These are phyloP conservation scores for Stenotaenia linearis DNA, from an alignment of 2,888 invertebrate species.

Conservation along the genomic window DNA sequence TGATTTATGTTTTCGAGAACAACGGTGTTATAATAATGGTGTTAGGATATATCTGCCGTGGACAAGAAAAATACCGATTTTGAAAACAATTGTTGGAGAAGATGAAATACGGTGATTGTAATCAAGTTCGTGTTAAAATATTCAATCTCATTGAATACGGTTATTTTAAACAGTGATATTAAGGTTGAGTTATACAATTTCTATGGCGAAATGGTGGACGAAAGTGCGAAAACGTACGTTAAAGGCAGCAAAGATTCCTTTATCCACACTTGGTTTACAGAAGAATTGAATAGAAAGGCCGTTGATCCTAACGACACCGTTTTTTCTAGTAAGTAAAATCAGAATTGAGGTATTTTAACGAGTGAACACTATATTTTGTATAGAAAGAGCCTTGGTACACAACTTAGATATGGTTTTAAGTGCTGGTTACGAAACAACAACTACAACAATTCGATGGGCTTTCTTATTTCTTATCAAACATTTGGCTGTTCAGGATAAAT, in stretches of 20 bases:
- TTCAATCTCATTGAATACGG: too few species aligned
- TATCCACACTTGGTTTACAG: conserved; percentile 3
- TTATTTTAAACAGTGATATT: too few species aligned
- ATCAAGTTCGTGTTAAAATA: too few species aligned
- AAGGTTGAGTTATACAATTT: background rate
- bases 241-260: background rate
- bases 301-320: background rate
- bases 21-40: conserved; percentile 6
- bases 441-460: conserved; percentile 3
- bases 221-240: background rate
- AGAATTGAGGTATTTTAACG: background rate
- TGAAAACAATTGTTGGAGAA: background rate
- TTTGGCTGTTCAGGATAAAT: conserved; percentile 27
- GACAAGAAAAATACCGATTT: conserved; percentile 19
- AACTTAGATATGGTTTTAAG: background rate
- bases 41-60: conserved; percentile 18
- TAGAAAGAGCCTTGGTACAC: background rate
- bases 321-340: background rate
- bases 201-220: background rate
- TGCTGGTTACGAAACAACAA: conserved; percentile 29
- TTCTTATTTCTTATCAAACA: background rate
- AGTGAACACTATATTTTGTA: too few species aligned
- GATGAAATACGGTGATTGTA: background rate
- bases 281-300: background rate
- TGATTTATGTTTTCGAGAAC: background rate